These are phyloP conservation scores for Helobdella robusta DNA, from an alignment of 2,888 invertebrate genomes.

Conservation along the genomic window DNA sequence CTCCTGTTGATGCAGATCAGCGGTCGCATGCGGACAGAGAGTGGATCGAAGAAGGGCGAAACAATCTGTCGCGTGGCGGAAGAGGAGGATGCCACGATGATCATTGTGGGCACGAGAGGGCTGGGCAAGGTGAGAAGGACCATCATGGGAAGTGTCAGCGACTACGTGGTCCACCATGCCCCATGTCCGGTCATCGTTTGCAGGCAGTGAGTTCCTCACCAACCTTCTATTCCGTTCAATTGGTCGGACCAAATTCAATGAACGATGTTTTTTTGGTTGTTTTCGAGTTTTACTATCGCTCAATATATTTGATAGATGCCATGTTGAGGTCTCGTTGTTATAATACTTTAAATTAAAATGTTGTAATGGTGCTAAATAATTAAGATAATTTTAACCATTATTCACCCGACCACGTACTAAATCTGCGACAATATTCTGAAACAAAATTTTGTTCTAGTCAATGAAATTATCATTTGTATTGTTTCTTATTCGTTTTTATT, in stretches of 20 bases:
- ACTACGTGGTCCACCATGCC: constrained; percentile 36
- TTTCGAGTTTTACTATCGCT: no score
- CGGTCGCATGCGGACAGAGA: constrained; percentile 32
- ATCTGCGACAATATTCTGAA: no score
- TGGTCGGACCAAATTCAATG: not conserved
- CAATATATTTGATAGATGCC: no score
- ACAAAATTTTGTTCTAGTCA: no score
- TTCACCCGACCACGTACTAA: no score
- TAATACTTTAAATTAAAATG: no score
- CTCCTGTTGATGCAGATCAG: no score
- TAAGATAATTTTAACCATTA: no score
- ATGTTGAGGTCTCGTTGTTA: no score
- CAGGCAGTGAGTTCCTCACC: constrained; percentile 30
- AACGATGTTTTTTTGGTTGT: not conserved
- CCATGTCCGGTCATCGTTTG: constrained; percentile 36
- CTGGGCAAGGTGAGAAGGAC: constrained; percentile 35
- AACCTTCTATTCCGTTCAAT: not conserved
- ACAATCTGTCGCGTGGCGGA: constrained; percentile 32
- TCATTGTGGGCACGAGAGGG: constrained; percentile 36
- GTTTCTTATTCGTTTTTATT: no score
- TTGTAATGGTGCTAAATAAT: no score
- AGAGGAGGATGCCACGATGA: constrained; percentile 34
- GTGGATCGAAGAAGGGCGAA: constrained; percentile 34
- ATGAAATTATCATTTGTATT: no score
- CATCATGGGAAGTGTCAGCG: constrained; percentile 36